Conservation (phyloP, 2,888 invertebrate species). For the Melanostoma scalare region DNA sequence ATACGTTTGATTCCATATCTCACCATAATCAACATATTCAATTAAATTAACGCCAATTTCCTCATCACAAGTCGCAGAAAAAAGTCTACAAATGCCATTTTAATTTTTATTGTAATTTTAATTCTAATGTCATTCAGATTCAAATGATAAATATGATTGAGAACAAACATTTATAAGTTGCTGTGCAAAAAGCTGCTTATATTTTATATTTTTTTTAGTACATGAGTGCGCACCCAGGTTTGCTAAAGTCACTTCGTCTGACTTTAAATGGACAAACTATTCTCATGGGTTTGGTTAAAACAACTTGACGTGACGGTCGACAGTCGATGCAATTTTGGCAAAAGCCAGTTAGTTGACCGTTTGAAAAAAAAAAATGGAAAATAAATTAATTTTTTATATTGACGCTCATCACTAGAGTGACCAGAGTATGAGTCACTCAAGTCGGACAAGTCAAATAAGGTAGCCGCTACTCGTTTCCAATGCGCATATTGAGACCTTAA, state of each 20-base stretch:
- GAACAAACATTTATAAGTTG: slow-evolving; percentile 54
- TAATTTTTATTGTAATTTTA: too few species aligned
- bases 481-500: slow-evolving; percentile 56
- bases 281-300: slow-evolving; percentile 53
- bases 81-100: too few species aligned
- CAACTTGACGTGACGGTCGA: slow-evolving; percentile 34
- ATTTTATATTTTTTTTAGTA: not conserved
- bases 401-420: slow-evolving; percentile 8
- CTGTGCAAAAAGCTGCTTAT: not conserved
- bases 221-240: slow-evolving; percentile 33
- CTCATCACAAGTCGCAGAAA: too few species aligned
- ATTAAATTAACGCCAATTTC: too few species aligned
- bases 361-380: slow-evolving; percentile 4
- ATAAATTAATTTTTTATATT: slow-evolving; percentile 43
- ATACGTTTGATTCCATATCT: too few species aligned
- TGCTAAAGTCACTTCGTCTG: slow-evolving; percentile 33
- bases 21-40: too few species aligned
- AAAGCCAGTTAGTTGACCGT: slow-evolving; percentile 68
- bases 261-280: slow-evolving; percentile 62
- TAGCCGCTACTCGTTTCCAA: slow-evolving; percentile 50
- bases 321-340: slow-evolving; percentile 46
- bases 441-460: slow-evolving; percentile 48
- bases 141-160: slow-evolving; percentile 71
- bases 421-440: slow-evolving; percentile 43
- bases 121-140: slow-evolving; percentile 34